phyloP scores from a whole-genome alignment of 1,140 invertebrate genomes.

The Hirudo medicinalis region DNA sequence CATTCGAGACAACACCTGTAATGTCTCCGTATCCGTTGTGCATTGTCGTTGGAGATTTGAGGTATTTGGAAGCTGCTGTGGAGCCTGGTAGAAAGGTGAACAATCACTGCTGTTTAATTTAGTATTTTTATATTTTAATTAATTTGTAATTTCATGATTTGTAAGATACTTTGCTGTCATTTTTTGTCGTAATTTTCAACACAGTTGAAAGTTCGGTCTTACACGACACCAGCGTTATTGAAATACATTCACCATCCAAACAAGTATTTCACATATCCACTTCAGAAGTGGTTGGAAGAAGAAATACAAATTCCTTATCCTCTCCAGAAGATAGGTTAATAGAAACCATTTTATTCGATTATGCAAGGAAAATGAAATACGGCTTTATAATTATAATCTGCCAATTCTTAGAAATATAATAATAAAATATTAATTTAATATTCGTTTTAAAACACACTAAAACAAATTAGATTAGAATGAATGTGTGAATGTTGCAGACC shows the following conservation, averaged over 20 bases:
- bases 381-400: no score
- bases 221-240: not conserved
- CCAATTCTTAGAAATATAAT: no score
- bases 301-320: not conserved
- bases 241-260: not conserved
- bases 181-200: not conserved
- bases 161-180: not conserved
- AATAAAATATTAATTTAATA: no score
- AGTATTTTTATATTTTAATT: no score
- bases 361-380: no score
- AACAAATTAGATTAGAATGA: no score
- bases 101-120: not conserved
- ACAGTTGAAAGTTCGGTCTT: not conserved
- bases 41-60: conserved; percentile 12
- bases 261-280: not conserved
- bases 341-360: no score
- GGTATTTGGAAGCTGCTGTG: not conserved
- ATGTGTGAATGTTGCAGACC: not conserved
- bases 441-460: no score
- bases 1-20: not conserved
- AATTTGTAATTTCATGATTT: not conserved
- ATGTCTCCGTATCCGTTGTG: conserved; percentile 17
- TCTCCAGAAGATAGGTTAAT: not conserved
- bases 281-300: conserved; percentile 11
- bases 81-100: not conserved